A percentile compares a stretch with the other conserved stretches of the same genome.
Conservation (phyloP, 2,113 vertebrate genomes). For the Dipodomys spectabilis region DNA sequence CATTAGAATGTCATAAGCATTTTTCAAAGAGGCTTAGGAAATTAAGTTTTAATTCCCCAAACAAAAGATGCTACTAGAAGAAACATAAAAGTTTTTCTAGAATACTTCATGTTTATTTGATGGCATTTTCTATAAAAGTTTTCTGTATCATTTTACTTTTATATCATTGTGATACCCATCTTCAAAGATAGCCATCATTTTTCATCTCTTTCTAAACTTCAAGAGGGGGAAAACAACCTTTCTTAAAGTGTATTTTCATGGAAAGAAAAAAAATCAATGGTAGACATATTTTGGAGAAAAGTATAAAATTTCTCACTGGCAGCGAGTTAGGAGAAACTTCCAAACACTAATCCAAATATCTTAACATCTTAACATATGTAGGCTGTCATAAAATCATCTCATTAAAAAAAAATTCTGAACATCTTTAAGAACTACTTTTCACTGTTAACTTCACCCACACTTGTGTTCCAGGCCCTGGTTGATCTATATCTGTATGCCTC, state of each 20-base stretch:
- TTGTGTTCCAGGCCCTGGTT: conserved; percentile 47
- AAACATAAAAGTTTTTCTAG: background rate
- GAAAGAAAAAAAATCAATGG: conserved; percentile 36
- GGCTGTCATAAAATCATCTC: conserved; percentile 72
- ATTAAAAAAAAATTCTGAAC: conserved; percentile 55
- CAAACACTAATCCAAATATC: conserved; percentile 67
- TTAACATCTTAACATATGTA: conserved; percentile 67
- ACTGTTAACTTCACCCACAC: conserved; percentile 65
- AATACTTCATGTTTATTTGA: background rate
- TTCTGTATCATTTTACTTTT: conserved; percentile 23
- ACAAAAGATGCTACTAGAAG: conserved; percentile 13
- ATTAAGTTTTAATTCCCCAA: conserved; percentile 53
- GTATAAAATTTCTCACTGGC: conserved; percentile 54
- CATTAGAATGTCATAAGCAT: background rate
- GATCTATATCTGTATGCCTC: conserved; percentile 51
- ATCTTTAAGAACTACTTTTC: conserved; percentile 61
- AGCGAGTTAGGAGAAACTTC: conserved; percentile 62
- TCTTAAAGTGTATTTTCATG: conserved; percentile 49
- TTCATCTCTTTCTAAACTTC: conserved; percentile 51
- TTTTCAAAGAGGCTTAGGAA: conserved; percentile 28
- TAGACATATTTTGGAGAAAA: conserved; percentile 53
- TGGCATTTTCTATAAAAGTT: conserved; percentile 17
- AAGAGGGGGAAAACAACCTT: conserved; percentile 32
- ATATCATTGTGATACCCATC: background rate
- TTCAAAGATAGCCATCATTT: background rate